A percentile compares a stretch with the other conserved stretches of the same genome.
These are phyloP conservation scores for Miltochrista miniata DNA, from an alignment of 2,888 invertebrate species.

Conservation along the genomic window DNA sequence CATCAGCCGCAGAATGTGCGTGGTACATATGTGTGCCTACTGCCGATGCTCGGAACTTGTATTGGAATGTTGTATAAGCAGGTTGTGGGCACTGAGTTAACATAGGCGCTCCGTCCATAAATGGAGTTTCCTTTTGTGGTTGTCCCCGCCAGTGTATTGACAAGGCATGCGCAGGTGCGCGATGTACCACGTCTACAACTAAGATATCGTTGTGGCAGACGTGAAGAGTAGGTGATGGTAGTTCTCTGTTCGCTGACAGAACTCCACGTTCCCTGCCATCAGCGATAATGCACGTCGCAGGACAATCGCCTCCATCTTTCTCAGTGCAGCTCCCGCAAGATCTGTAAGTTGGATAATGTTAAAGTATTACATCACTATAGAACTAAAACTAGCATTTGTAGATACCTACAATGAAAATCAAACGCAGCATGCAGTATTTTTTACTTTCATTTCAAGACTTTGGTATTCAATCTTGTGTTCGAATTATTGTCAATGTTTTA, in stretches of 20 bases:
- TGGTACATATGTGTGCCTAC: slow-evolving; percentile 90
- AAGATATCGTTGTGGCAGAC: slow-evolving; percentile 90
- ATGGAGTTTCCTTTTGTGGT: slow-evolving; percentile 86
- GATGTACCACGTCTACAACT: slow-evolving; percentile 89
- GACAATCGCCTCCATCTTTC: slow-evolving; percentile 83
- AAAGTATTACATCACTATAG: not conserved
- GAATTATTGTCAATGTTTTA: too few species aligned
- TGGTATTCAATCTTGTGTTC: too few species aligned
- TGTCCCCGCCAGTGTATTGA: slow-evolving; percentile 93
- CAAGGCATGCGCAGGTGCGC: slow-evolving; percentile 87
- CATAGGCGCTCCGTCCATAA: slow-evolving; percentile 91
- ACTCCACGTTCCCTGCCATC: slow-evolving; percentile 86
- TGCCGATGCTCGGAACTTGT: slow-evolving; percentile 88
- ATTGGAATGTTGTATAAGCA: slow-evolving; percentile 89
- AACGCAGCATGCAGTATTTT: too few species aligned
- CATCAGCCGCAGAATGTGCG: slow-evolving; percentile 87
- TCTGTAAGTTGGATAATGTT: slow-evolving; percentile 57
- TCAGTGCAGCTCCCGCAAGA: slow-evolving; percentile 87
- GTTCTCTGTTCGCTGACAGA: slow-evolving; percentile 85
- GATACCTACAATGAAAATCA: too few species aligned
- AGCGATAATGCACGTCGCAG: slow-evolving; percentile 85
- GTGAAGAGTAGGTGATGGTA: slow-evolving; percentile 86
- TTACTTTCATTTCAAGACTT: too few species aligned
- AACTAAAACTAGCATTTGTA: too few species aligned
- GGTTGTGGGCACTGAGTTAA: slow-evolving; percentile 90